These are phyloP conservation scores for Drosophila orena DNA, from an alignment of 1,140 invertebrate species.

Conservation along the genomic window DNA sequence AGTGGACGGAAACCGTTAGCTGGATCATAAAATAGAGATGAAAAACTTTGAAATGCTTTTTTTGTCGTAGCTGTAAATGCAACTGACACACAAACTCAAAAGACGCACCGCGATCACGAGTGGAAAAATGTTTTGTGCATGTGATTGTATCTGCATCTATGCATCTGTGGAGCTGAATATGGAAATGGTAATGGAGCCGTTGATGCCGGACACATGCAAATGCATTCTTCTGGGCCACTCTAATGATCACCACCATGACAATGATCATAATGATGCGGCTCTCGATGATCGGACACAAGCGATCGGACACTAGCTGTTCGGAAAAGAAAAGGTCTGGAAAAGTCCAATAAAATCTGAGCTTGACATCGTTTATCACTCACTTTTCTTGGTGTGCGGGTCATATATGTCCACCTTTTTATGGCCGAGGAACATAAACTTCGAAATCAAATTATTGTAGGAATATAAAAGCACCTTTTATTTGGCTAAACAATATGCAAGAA, in stretches of 20 bases:
- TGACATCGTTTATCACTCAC: slow-evolving; percentile 52
- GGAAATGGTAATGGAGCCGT: slow-evolving; percentile 26
- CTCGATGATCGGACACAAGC: slow-evolving; percentile 13
- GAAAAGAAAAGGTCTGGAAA: not conserved
- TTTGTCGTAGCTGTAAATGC: slow-evolving; percentile 66
- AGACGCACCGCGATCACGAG: slow-evolving; percentile 39
- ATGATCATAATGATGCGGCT: slow-evolving; percentile 33
- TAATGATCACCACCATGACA: slow-evolving; percentile 40
- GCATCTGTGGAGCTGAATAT: too few species aligned
- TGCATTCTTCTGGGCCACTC: slow-evolving; percentile 58
- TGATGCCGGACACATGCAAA: slow-evolving; percentile 58
- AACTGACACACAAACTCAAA: slow-evolving; percentile 68
- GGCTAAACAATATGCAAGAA: not conserved
- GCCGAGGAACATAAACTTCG: not conserved
- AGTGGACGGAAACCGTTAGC: slow-evolving; percentile 60
- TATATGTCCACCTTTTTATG: slow-evolving; percentile 19
- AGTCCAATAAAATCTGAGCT: slow-evolving; percentile 37
- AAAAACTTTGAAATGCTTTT: slow-evolving; percentile 57
- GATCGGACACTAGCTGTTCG: slow-evolving; percentile 20
- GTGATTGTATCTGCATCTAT: slow-evolving; percentile 1
- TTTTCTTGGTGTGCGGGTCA: slow-evolving; percentile 22
- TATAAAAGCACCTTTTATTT: too few species aligned
- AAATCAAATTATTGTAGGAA: too few species aligned
- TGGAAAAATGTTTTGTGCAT: slow-evolving; percentile 3
- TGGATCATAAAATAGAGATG: slow-evolving; percentile 60